phyloP scores from a whole-genome alignment of 2,797 vertebrate species.

The Ceyx erithaca region DNA sequence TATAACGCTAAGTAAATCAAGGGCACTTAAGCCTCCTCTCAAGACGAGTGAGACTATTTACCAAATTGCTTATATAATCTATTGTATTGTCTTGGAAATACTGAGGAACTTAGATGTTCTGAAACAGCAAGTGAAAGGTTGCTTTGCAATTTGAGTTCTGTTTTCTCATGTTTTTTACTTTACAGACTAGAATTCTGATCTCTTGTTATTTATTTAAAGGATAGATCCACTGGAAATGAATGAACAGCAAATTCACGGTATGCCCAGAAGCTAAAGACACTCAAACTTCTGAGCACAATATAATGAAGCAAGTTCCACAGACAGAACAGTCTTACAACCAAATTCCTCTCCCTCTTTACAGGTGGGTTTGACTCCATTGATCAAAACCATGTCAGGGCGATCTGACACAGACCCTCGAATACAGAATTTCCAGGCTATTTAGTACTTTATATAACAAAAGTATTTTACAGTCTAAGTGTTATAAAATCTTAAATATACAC shows the following conservation, averaged over 20 bases:
- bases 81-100: not conserved
- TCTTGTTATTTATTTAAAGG: not conserved
- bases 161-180: not conserved
- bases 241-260: not conserved
- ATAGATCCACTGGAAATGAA: not conserved
- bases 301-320: not conserved
- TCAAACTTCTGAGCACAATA: not conserved
- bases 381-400: not conserved
- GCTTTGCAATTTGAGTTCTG: not conserved
- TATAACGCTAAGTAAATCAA: not conserved
- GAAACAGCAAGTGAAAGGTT: not conserved
- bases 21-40: not conserved
- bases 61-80: not conserved
- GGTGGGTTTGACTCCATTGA: not conserved
- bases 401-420: not conserved
- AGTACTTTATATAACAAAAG: not conserved
- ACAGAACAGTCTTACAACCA: not conserved
- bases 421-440: not conserved
- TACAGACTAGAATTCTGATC: not conserved
- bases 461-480: not conserved
- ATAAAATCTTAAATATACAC: not conserved
- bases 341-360: not conserved
- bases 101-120: not conserved
- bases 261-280: not conserved
- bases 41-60: not conserved